Conservation (phyloP, 2,797 vertebrate genomes). For the Danio jaintianensis region DNA sequence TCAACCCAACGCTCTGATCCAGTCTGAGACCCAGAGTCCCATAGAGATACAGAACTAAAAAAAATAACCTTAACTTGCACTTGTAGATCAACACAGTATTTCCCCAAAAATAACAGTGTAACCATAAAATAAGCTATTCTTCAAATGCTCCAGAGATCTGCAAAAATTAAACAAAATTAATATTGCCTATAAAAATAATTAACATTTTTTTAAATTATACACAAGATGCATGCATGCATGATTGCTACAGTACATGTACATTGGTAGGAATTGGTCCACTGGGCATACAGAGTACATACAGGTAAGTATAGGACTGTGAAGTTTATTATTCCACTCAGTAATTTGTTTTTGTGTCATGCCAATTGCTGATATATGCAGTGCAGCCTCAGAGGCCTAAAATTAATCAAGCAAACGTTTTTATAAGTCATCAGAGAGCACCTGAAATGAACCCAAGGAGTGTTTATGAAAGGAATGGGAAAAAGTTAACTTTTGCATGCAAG, state of each 20-base stretch:
- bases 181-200: slow-evolving; percentile 1
- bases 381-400: not conserved
- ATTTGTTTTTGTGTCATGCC: slow-evolving; percentile 38
- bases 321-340: slow-evolving; percentile 24
- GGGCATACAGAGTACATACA: slow-evolving; percentile 6
- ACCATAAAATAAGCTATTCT: slow-evolving; percentile 56
- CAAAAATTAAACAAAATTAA: not conserved
- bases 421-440: slow-evolving; percentile 25
- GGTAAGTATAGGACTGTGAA: not conserved
- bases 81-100: slow-evolving; percentile 60
- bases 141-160: slow-evolving; percentile 30
- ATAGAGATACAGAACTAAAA: slow-evolving; percentile 64
- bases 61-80: slow-evolving; percentile 64
- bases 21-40: slow-evolving; percentile 59
- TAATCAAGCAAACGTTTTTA: slow-evolving; percentile 38
- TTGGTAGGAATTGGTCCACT: slow-evolving; percentile 8
- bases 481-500: not conserved
- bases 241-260: slow-evolving; percentile 31
- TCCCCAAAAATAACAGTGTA: slow-evolving; percentile 57
- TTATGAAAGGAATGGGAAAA: slow-evolving; percentile 11
- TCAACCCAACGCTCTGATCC: slow-evolving; percentile 44
- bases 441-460: slow-evolving; percentile 8
- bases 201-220: not conserved
- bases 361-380: slow-evolving; percentile 11
- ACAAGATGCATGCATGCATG: slow-evolving; percentile 7